Evolutionary conservation across 2,113 vertebrate genomes (phyloP), one percentile per base, ranked within the genome.

Genomic region (Ascaphus truei): DNA sequence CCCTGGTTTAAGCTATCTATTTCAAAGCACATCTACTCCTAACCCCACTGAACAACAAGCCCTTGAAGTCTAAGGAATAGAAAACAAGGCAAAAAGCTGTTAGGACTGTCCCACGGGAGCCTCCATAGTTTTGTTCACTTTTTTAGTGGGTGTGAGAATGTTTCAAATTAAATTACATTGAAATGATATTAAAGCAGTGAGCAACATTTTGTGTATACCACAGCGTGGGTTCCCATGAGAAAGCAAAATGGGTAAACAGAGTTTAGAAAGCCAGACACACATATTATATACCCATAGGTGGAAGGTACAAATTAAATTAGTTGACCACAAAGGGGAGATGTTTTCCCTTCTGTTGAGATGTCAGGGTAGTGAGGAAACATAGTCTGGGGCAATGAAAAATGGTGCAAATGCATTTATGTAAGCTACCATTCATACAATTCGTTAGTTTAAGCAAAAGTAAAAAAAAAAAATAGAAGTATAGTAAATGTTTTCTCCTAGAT

Each of bases 221-320:
- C 87, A 83, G 88, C 86, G 88, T 81, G 84, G 91, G 94, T 98
- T 98, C 96, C 96, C 95, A 90, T 98, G 96, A 98, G 96, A 98
- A 98, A 94, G 90, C 85, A 85, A 85, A 91, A 83, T 79, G 84
- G 86, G 89, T 86, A 88, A 80, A 88, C 82, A 75, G 75, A 88
- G 86, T 91, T 92, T 86, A 89, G 90, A 85, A 13, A 92, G 92
- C 92, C 89, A 94, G 95, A 94, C 93, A 96, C 96, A 97, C 92
- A 95, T 95, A 96, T 97, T 22, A 13, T 41, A 95, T 95, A 95
- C 93, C 93, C 93, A 92, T 95, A 87, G 89, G 93, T 96, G 90
- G 93, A 97, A 96, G 93, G 92, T 96, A 97, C 95, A 98, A 98
- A 98, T 98, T 97, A 94, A 98, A 98, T 98, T 95, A 98, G 89